Conservation (phyloP, 2,888 invertebrate genomes). For the Philhelius pedissequus region DNA sequence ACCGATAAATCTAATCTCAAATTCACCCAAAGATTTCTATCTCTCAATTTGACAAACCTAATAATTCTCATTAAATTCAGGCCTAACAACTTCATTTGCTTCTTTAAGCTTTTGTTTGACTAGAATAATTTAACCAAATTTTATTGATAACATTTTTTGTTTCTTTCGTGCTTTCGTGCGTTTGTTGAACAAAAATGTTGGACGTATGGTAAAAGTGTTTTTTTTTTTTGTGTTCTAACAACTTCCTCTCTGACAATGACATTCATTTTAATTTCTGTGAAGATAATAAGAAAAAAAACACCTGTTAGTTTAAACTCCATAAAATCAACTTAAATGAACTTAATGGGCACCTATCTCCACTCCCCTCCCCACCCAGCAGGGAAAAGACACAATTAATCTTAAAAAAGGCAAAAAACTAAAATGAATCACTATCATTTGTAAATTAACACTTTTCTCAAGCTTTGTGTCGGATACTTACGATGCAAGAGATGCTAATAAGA, state of each 20-base stretch:
- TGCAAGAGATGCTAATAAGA: not conserved
- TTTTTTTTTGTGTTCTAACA: not conserved
- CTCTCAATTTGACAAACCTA: not conserved
- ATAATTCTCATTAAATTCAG: not conserved
- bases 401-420: not conserved
- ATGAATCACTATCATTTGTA: conserved; percentile 11
- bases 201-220: not conserved
- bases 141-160: not conserved
- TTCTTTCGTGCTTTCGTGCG: not conserved
- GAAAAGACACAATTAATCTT: not conserved
- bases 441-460: not conserved
- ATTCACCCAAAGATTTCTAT: not conserved
- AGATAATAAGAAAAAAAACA: not conserved
- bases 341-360: not conserved
- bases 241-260: not conserved
- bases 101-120: no score
- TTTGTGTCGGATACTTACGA: not conserved
- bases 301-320: not conserved
- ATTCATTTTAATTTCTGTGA: not conserved
- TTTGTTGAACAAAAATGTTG: not conserved
- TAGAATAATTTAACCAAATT: not conserved
- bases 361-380: not conserved
- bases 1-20: not conserved
- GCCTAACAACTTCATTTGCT: not conserved
- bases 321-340: not conserved